Evolutionary conservation across 2,888 invertebrate species (phyloP), one percentile per base, ranked within the genome.

Genomic region (Tortricodes alternella): DNA sequence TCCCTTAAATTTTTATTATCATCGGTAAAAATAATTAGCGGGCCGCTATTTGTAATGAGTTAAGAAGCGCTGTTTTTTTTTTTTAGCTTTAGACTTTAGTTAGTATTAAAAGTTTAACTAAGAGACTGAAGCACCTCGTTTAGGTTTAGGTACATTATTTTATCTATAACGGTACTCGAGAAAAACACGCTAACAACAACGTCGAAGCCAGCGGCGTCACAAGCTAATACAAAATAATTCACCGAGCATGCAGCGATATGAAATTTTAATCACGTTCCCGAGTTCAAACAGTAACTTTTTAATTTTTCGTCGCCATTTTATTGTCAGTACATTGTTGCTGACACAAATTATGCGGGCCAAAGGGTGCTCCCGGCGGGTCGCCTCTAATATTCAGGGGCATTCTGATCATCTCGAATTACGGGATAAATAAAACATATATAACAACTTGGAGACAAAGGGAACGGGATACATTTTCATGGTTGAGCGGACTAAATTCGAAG

Each of bases 261-360:
- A 44, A 44, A 44, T 29, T 44, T 44, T 44, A 44, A 44, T 44
- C 44, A 29, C 44, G 44, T 44, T 29, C 44, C 44, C 16, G 44
- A 44, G 44, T 44, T 44, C 11, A 29, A 44, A 29, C 27, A 44
- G 29, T 18, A 44, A 44, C 27, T 44, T 44, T 44, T 44, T 44
- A 44, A 44, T 44, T 44, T 44, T 44, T 19, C 44, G 27, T 27
- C 11, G 29, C 18, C 29, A 23, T 41, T 24, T 41, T 41, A 41
- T 29, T 29, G 44, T 43, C 43, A 18, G 27, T 29, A 44, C 44
- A 44, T 44, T 44, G 44, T 44, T 44, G 29, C 16, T 29, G 27
- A 15, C 11, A 7, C 16, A 44, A 18, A 44, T 44, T 44, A 44
- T 29, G 44, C 16, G 18, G 24, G 23, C 41, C 41, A 41, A 41